Base-by-base conservation (phyloP, 2,797 vertebrate species). In the Toxotes lorentzi region DNA sequence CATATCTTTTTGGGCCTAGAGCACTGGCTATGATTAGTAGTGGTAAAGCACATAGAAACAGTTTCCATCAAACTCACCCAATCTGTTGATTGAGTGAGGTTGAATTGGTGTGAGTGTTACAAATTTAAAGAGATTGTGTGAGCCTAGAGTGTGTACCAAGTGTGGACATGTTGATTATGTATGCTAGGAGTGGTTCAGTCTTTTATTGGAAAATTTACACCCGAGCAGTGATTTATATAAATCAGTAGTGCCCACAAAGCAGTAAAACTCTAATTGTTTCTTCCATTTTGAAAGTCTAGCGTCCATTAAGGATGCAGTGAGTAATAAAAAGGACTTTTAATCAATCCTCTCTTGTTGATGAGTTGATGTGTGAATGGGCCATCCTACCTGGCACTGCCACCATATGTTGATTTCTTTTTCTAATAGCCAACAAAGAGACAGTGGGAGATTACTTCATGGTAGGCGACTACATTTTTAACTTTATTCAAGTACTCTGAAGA, bases 241-340 rank as follows among this genome's bases (percentile, higher is more conserved):
- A 95, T 95, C 94, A 93, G 94, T 88, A 93, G 90, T 94, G 92
- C 92, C 94, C 93, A 94, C 92, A 94, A 94, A 95, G 94, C 94
- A 94, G 94, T 95, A 95, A 95, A 95, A 95, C 91, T 95, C 93
- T 93, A 95, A 95, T 95, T 96, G 94, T 95, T 96, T 94, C 93
- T 94, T 95, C 94, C 93, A 94, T 95, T 95, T 95, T 95, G 93
- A 95, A 95, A 95, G 94, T 95, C 93, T 95, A 88, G 88, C 89
- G 84, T 95, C 93, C 95, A 96, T 95, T 96, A 95, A 95, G 93
- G 91, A 95, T 92, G 93, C 91, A 88, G 93, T 86, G 87, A 90
- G 94, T 92, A 94, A 95, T 95, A 95, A 95, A 95, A 94, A 91
- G 91, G 92, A 93, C 92, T 95, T 96, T 95, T 95, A 96, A 95